Conservation (phyloP, 35 echinoderm and acorn worm species). For the Diadema setosum region DNA sequence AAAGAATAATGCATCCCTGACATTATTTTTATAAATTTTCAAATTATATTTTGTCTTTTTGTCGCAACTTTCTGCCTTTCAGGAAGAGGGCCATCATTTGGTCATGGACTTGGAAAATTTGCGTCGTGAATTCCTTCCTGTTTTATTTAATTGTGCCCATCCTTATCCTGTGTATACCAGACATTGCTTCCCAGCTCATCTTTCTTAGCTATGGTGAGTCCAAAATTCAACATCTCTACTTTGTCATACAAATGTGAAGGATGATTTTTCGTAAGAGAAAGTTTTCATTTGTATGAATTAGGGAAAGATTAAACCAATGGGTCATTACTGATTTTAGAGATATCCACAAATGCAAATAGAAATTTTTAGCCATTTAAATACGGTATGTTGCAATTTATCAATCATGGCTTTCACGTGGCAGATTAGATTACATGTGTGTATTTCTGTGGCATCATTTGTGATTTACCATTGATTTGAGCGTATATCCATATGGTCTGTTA, state of each 20-base stretch:
- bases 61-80: no score
- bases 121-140: not conserved
- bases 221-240: not conserved
- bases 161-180: conserved; percentile 22
- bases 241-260: not conserved
- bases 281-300: not conserved
- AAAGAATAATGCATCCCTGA: no score
- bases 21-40: no score
- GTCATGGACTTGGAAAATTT: not conserved
- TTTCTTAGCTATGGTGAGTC: conserved; percentile 58
- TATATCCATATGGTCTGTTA: no score
- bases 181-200: conserved; percentile 45
- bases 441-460: no score
- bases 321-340: not conserved
- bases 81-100: conserved; percentile 11
- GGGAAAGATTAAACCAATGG: not conserved
- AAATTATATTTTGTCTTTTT: no score
- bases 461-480: no score
- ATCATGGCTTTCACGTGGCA: no score
- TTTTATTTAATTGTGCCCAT: conserved; percentile 32
- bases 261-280: not conserved
- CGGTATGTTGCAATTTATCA: not conserved
- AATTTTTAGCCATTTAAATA: not conserved
- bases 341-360: not conserved
- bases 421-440: no score